Percentiles rank a stretch among this genome's conserved stretches.
Conservation (phyloP, 2,888 invertebrate species). For the Volucella inanis region DNA sequence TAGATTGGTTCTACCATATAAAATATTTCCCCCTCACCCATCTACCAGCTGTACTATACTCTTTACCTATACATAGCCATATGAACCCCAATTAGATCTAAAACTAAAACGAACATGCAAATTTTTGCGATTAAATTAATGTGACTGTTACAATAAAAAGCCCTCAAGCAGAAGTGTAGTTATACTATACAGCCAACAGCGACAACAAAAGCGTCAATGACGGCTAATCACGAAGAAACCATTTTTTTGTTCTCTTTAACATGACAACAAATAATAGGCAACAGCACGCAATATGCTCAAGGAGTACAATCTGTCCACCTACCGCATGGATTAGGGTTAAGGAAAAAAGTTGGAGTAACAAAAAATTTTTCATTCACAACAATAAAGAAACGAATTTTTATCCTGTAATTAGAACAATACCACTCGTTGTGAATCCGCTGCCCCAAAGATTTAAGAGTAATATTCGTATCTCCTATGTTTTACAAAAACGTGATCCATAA, state of each 20-base stretch:
- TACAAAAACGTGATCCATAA: conserved; percentile 51
- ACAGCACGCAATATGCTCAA: conserved; percentile 51
- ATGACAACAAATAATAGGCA: conserved; percentile 47
- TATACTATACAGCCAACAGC: neutral
- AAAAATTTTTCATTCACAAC: conserved; percentile 1
- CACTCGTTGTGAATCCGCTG: conserved; percentile 16
- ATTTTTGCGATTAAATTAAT: neutral
- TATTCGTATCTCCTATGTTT: conserved; percentile 8
- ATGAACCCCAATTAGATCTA: conserved; percentile 26
- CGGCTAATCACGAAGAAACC: conserved; percentile 47
- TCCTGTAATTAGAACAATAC: conserved; percentile 33
- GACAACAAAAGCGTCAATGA: conserved; percentile 23
- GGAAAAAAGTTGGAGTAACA: neutral
- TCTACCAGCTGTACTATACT: no score
- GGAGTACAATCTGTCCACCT: conserved; percentile 1
- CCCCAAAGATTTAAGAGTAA: conserved; percentile 2
- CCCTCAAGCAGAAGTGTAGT: conserved; percentile 19
- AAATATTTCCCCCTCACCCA: neutral
- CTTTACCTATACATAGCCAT: neutral
- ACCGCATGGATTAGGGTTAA: conserved; percentile 29
- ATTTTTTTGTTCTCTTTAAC: conserved; percentile 38
- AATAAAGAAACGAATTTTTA: conserved; percentile 9
- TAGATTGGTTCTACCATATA: conserved; percentile 4
- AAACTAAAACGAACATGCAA: conserved; percentile 33
- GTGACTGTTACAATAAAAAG: conserved; percentile 14